phyloP scores from a whole-genome alignment of 2,888 invertebrate genomes.

The Trisateles emortualis region DNA sequence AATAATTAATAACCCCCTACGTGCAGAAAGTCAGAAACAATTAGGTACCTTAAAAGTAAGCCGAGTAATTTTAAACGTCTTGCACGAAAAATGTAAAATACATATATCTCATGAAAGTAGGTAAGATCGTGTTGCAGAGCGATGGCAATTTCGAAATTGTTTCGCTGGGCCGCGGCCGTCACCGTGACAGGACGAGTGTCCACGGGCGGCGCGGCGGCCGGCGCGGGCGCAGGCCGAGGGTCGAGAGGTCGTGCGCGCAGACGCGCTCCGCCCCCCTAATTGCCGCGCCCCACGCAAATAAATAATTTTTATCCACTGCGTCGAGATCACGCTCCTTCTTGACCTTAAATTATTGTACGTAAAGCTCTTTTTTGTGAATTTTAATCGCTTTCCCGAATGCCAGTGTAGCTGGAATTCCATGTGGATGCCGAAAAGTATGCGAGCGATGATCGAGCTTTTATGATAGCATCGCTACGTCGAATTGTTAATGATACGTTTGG shows the following conservation, averaged over 20 bases:
- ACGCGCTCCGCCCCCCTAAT: constrained; percentile 84
- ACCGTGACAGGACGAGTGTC: constrained; percentile 67
- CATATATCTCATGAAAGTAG: constrained; percentile 55
- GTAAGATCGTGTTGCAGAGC: constrained; percentile 64
- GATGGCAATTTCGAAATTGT: constrained; percentile 72
- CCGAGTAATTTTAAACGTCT: constrained; percentile 27
- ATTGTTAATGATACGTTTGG: constrained; percentile 76
- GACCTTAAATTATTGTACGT: constrained; percentile 81
- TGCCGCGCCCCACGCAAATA: constrained; percentile 86
- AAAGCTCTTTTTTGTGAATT: constrained; percentile 74
- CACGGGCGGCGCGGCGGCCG: constrained; percentile 37
- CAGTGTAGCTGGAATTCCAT: constrained; percentile 53
- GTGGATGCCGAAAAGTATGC: constrained; percentile 53
- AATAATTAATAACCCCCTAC: constrained; percentile 8
- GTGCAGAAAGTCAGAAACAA: background rate
- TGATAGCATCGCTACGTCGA: constrained; percentile 74
- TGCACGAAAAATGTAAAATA: constrained; percentile 37
- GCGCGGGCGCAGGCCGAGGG: constrained; percentile 63
- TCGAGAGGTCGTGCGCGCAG: constrained; percentile 82
- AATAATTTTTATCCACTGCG: constrained; percentile 83
- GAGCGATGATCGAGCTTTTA: constrained; percentile 63
- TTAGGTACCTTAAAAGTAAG: constrained; percentile 16
- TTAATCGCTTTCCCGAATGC: constrained; percentile 75
- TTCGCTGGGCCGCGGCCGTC: constrained; percentile 56
- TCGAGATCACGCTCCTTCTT: constrained; percentile 78